phyloP scores from a whole-genome alignment of 2,113 vertebrate species.

The Eulemur rufifrons region DNA sequence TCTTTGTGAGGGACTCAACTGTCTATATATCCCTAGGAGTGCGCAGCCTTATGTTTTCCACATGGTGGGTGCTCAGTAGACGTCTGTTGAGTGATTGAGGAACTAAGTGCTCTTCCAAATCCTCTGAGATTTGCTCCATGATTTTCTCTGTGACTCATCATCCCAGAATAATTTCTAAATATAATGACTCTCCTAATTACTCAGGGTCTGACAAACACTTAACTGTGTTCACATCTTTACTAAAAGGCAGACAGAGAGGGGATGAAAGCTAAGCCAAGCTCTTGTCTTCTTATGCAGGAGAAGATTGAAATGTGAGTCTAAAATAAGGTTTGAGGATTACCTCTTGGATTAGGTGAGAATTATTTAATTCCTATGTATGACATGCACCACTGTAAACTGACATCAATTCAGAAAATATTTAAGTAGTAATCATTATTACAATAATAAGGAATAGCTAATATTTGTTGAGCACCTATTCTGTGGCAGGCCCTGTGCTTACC shows the following conservation, averaged over 20 bases:
- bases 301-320: conserved; percentile 33
- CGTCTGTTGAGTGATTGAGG: background rate
- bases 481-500: background rate
- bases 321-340: conserved; percentile 8
- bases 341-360: background rate
- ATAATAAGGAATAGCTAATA: background rate
- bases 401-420: background rate
- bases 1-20: background rate
- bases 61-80: background rate
- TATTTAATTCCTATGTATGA: background rate
- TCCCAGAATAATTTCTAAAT: conserved; percentile 53
- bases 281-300: background rate
- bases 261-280: background rate
- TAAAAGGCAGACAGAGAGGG: conserved; percentile 1
- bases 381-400: background rate
- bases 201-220: background rate
- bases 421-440: background rate
- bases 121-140: background rate
- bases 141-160: conserved; percentile 54
- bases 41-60: background rate
- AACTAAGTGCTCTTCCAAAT: background rate
- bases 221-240: conserved; percentile 38
- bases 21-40: background rate
- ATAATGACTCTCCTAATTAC: background rate
- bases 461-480: background rate